These are phyloP conservation scores for Notarius lentiginosus DNA, from an alignment of 2,113 vertebrate genomes.

Conservation along the genomic window DNA sequence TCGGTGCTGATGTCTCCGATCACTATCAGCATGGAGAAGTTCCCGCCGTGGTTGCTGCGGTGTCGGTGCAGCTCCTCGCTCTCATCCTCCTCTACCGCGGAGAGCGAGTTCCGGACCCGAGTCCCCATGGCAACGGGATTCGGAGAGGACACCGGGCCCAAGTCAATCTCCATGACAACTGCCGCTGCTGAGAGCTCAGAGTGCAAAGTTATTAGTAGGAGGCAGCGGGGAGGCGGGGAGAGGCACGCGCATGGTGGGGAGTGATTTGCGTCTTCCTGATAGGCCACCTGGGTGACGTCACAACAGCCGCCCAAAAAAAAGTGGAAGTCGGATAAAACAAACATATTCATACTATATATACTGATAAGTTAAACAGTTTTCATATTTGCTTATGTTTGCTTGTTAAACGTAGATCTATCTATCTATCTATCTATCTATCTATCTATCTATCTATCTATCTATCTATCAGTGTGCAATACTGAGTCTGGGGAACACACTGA, in stretches of 20 bases:
- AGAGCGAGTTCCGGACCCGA: slow-evolving; percentile 67
- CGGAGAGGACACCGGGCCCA: slow-evolving; percentile 66
- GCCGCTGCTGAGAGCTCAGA: slow-evolving; percentile 52
- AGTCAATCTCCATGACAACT: slow-evolving; percentile 91
- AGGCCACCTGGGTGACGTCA: slow-evolving; percentile 66
- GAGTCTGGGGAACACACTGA: too few species aligned
- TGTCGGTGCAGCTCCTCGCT: slow-evolving; percentile 64
- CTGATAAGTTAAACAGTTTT: neutral
- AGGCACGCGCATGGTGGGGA: slow-evolving; percentile 64
- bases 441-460: too few species aligned
- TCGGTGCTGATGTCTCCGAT: slow-evolving; percentile 89
- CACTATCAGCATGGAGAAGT: slow-evolving; percentile 84
- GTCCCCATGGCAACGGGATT: slow-evolving; percentile 85
- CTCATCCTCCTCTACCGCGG: slow-evolving; percentile 70
- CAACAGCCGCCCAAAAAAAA: slow-evolving; percentile 16
- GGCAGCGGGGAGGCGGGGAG: slow-evolving; percentile 37
- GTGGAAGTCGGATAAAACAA: neutral
- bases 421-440: too few species aligned
- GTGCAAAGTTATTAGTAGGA: slow-evolving; percentile 47
- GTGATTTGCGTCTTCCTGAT: slow-evolving; percentile 55
- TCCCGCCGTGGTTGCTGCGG: slow-evolving; percentile 64
- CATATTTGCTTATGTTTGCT: too few species aligned
- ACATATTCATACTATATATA: neutral
- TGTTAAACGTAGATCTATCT: too few species aligned
- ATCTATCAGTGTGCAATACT: too few species aligned